phyloP scores from a whole-genome alignment of 2,888 invertebrate species.

The Ceratothoa steindachneri region DNA sequence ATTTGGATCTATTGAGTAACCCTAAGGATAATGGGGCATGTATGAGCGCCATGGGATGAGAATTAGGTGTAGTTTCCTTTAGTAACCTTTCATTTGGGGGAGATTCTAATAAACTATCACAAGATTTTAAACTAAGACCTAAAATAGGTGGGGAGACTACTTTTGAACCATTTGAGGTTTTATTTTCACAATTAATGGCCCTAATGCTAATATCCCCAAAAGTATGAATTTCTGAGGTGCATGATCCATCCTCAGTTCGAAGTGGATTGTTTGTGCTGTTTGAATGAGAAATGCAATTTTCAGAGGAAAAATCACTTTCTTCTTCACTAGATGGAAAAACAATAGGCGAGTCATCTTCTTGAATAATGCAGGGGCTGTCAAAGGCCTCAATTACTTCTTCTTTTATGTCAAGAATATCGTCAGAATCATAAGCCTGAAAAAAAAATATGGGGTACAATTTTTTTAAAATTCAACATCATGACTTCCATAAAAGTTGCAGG shows the following conservation, averaged over 20 bases:
- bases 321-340: neutral
- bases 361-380: constrained; percentile 7
- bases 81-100: neutral
- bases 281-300: neutral
- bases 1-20: neutral
- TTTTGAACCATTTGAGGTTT: neutral
- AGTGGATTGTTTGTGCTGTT: neutral
- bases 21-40: neutral
- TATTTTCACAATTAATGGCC: neutral
- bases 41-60: neutral
- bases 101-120: neutral
- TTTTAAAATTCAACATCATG: too few species aligned
- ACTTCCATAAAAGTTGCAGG: too few species aligned
- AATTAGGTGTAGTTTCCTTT: neutral
- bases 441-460: too few species aligned
- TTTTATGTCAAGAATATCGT: neutral
- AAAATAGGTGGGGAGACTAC: neutral
- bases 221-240: neutral
- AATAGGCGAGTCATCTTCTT: constrained; percentile 1
- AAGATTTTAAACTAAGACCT: neutral
- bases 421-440: neutral
- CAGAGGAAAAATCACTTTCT: neutral
- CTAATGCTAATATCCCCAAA: neutral
- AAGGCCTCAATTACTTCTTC: constrained; percentile 10
- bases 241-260: neutral